Conservation (phyloP, 2,113 vertebrate genomes). For the Porphyrio hochstetteri region DNA sequence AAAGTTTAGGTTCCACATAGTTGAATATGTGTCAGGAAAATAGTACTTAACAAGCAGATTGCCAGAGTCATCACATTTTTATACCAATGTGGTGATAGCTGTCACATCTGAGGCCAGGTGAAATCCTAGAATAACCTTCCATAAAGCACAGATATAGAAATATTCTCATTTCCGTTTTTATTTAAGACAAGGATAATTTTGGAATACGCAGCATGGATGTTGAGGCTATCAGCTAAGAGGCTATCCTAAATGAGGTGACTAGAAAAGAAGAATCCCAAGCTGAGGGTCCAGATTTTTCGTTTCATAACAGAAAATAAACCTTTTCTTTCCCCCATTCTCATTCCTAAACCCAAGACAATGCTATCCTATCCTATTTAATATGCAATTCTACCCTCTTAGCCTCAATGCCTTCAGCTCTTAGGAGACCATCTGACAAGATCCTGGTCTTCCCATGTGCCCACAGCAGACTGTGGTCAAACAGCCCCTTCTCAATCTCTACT, state of each 20-base stretch:
- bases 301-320: fast-evolving
- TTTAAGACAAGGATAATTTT: not conserved
- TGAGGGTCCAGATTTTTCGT: not conserved
- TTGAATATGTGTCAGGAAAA: not conserved
- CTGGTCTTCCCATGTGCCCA: not conserved
- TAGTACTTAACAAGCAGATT: not conserved
- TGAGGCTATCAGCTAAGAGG: not conserved
- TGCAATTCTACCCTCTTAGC: not conserved
- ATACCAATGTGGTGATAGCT: not conserved
- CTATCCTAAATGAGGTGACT: not conserved
- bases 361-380: not conserved
- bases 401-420: not conserved
- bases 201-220: not conserved
- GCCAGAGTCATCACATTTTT: not conserved
- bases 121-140: not conserved
- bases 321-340: not conserved
- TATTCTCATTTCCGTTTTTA: not conserved
- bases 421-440: not conserved
- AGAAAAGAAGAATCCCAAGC: not conserved
- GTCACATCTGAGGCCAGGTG: not conserved
- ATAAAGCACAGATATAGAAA: not conserved
- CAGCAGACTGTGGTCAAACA: not conserved
- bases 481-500: not conserved
- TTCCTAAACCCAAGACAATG: not conserved
- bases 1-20: not conserved